Conservation (phyloP, 2,797 vertebrate genomes). For the Neopelma chrysocephalum region DNA sequence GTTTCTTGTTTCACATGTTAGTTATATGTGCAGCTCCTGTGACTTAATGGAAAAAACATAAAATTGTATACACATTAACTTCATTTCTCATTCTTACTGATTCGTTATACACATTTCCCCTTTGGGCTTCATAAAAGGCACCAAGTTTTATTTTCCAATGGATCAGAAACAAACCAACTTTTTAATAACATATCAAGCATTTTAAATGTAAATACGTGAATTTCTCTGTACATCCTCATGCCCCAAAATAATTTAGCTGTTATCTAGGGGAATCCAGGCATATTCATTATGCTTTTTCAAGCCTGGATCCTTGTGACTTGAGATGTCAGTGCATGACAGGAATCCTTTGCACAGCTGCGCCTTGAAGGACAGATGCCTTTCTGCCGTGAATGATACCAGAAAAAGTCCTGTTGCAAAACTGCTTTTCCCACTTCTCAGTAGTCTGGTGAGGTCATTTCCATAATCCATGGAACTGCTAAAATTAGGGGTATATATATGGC, state of each 20-base stretch:
- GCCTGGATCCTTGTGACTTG: not conserved
- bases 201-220: not conserved
- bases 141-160: not conserved
- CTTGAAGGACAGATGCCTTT: slow-evolving; percentile 27
- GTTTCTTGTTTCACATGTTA: not conserved
- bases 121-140: not conserved
- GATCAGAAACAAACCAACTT: not conserved
- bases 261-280: not conserved
- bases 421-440: not conserved
- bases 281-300: not conserved
- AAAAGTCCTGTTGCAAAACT: not conserved
- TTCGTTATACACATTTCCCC: not conserved
- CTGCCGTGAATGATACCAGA: not conserved
- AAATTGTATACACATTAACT: not conserved
- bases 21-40: not conserved
- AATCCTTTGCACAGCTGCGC: not conserved
- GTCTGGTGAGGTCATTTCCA: slow-evolving; percentile 7
- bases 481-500: not conserved
- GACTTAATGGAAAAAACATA: not conserved
- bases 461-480: slow-evolving; percentile 3
- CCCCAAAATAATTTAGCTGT: not conserved
- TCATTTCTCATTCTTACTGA: not conserved
- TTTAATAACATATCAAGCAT: not conserved
- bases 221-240: not conserved
- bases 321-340: slow-evolving; percentile 16